These are phyloP conservation scores for Dendroctonus valens DNA, from an alignment of 1,140 invertebrate genomes.

Conservation along the genomic window DNA sequence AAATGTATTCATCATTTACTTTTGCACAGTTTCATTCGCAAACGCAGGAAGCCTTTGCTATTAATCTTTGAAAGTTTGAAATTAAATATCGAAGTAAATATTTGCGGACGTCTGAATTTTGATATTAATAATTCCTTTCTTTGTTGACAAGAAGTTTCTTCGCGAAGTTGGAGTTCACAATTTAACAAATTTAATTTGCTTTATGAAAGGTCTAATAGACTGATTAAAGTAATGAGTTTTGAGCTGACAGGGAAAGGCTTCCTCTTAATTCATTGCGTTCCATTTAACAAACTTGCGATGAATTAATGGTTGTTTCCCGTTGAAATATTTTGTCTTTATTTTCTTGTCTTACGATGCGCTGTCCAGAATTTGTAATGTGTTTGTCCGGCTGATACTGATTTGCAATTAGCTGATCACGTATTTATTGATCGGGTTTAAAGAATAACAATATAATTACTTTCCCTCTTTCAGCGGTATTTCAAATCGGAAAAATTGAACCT, in stretches of 20 bases:
- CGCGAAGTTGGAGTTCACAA: constrained; percentile 10
- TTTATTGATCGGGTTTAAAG: too few species aligned
- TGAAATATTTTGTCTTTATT: too few species aligned
- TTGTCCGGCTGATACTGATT: too few species aligned
- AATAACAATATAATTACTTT: too few species aligned
- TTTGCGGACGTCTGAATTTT: constrained; percentile 25
- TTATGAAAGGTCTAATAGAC: constrained; percentile 21
- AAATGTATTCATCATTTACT: constrained; percentile 12
- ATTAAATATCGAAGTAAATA: constrained; percentile 26
- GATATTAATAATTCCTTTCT: constrained; percentile 22
- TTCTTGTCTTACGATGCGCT: too few species aligned
- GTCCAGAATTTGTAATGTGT: too few species aligned
- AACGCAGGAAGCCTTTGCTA: constrained; percentile 4
- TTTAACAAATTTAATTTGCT: constrained; percentile 21
- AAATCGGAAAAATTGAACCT: too few species aligned
- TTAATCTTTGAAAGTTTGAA: constrained; percentile 24
- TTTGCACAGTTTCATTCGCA: constrained; percentile 4
- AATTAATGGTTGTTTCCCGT: too few species aligned
- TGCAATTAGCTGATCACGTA: too few species aligned
- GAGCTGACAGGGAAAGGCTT: constrained; percentile 3
- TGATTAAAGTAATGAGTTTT: constrained; percentile 22
- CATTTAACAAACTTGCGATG: neutral
- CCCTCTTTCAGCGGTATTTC: too few species aligned
- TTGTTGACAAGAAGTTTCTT: constrained; percentile 23
- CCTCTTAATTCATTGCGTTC: constrained; percentile 5